phyloP scores from a whole-genome alignment of 2,888 invertebrate genomes.

The Gymnosoma rotundatum region DNA sequence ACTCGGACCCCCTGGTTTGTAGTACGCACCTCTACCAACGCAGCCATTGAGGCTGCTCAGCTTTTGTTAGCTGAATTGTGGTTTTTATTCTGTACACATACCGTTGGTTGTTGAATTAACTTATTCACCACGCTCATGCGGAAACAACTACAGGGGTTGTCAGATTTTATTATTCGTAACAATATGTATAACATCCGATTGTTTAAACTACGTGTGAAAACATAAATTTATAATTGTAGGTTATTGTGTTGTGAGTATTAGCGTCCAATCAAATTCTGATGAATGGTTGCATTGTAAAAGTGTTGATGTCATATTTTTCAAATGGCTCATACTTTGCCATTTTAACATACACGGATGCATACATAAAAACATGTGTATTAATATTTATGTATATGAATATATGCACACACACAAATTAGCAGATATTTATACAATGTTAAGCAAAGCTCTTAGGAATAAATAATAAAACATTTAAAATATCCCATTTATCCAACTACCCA shows the following conservation, averaged over 20 bases:
- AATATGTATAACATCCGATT: neutral
- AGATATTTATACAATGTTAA: neutral
- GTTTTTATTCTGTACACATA: too few species aligned
- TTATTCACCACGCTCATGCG: too few species aligned
- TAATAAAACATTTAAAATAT: slow-evolving; percentile 26
- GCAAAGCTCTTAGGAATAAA: slow-evolving; percentile 23
- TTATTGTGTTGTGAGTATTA: neutral
- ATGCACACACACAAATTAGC: too few species aligned
- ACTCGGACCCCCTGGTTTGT: too few species aligned
- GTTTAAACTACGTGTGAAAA: neutral
- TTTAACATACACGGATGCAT: neutral
- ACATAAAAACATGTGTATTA: neutral
- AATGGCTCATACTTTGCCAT: neutral
- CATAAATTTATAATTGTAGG: neutral
- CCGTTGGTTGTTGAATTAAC: too few species aligned
- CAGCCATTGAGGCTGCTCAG: too few species aligned
- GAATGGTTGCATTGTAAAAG: neutral
- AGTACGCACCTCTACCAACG: too few species aligned
- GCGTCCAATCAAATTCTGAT: neutral
- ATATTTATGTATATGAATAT: neutral
- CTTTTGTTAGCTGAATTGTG: too few species aligned
- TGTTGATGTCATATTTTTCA: neutral
- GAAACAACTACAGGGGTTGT: too few species aligned
- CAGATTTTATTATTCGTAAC: too few species aligned
- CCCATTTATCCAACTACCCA: neutral